Conservation (phyloP, 2,113 vertebrate genomes). For the Nibea albiflora region DNA sequence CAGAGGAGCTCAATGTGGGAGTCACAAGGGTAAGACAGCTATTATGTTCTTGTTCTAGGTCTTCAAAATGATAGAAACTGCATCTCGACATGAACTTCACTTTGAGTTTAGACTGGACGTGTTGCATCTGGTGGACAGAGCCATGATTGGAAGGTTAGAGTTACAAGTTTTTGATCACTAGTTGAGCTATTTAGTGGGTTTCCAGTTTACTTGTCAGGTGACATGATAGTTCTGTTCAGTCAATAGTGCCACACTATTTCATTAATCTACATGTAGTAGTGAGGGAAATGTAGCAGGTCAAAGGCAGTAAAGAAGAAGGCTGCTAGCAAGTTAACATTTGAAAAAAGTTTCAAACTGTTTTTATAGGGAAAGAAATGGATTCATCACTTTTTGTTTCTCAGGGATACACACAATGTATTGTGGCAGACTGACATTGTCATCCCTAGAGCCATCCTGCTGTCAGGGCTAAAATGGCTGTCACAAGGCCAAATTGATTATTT, state of each 20-base stretch:
- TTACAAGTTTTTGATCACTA: background rate
- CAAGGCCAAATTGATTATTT: background rate
- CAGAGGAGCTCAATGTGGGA: constrained; percentile 92
- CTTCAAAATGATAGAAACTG: background rate
- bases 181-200: background rate
- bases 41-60: background rate
- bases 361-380: background rate
- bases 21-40: constrained; percentile 89
- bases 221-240: too few relatives aligned
- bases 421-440: background rate
- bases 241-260: background rate
- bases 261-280: background rate
- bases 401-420: background rate
- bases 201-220: background rate
- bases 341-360: background rate
- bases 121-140: background rate
- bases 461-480: background rate
- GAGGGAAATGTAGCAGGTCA: background rate
- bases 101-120: background rate
- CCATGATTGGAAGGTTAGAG: background rate
- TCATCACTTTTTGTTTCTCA: background rate
- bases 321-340: background rate
- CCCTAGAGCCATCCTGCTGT: background rate
- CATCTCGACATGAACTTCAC: background rate
- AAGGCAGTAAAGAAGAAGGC: background rate